Evolutionary conservation across 2,797 vertebrate species (phyloP).

Genomic region (Petrocephalus sullivani): DNA sequence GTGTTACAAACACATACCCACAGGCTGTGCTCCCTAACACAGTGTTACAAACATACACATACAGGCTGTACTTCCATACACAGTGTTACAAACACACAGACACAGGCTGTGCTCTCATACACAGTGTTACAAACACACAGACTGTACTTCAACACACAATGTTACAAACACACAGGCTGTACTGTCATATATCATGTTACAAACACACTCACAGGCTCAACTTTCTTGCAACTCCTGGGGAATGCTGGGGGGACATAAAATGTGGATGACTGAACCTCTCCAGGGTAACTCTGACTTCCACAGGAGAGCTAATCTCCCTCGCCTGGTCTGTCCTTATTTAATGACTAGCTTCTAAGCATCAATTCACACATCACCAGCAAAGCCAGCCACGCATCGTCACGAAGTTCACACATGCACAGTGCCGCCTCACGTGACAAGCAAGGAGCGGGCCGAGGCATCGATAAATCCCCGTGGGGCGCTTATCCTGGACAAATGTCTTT

Average conservation of each 20-base stretch:
- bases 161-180: neutral
- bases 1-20: no score
- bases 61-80: no score
- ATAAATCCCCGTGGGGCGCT: neutral
- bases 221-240: neutral
- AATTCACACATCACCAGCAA: neutral
- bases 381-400: neutral
- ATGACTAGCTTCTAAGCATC: conserved; percentile 27
- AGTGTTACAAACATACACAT: neutral
- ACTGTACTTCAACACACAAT: neutral
- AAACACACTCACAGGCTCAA: neutral
- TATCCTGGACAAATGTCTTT: neutral
- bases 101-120: no score
- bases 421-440: neutral
- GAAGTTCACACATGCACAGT: neutral
- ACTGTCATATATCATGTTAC: neutral
- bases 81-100: no score
- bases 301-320: neutral
- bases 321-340: conserved; percentile 8
- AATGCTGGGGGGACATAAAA: neutral
- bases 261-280: neutral
- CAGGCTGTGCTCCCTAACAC: no score
- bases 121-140: neutral
- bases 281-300: neutral
- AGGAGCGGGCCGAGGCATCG: neutral